Evolutionary conservation across 2,888 invertebrate species (phyloP).

Genomic region (Campoletis raptor): DNA sequence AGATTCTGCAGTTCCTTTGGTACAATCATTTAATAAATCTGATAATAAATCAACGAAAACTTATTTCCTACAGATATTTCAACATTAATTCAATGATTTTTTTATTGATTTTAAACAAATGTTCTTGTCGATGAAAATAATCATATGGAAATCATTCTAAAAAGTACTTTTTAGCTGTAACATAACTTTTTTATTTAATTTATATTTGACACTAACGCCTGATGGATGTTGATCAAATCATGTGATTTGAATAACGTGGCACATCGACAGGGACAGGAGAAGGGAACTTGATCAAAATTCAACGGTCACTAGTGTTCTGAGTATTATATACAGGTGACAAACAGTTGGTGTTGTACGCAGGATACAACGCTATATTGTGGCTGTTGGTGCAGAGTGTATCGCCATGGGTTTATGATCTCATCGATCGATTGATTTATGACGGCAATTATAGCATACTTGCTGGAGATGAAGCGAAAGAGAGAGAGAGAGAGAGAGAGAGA

Average conservation of each 20-base stretch:
- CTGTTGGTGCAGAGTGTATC: conserved; percentile 82
- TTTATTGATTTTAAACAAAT: not conserved
- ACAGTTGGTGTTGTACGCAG: conserved; percentile 77
- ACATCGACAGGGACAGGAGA: conserved; percentile 71
- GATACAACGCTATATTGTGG: conserved; percentile 55
- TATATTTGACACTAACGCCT: conserved; percentile 11
- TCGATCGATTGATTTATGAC: conserved; percentile 85
- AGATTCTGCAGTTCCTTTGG: not conserved
- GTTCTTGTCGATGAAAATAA: not conserved
- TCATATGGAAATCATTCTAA: not conserved
- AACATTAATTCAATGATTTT: not conserved
- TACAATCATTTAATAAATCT: not conserved
- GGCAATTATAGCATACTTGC: conserved; percentile 84
- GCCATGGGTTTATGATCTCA: conserved; percentile 85
- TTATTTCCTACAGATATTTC: not conserved
- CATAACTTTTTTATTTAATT: not conserved
- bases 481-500: conserved; percentile 71
- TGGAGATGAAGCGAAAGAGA: conserved; percentile 67
- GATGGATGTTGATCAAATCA: conserved; percentile 16
- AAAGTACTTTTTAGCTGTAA: not conserved
- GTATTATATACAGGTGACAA: conserved; percentile 68
- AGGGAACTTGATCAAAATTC: conserved; percentile 80
- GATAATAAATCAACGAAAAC: not conserved
- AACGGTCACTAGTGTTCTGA: conserved; percentile 76
- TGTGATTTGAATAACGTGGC: conserved; percentile 66